Conservation (phyloP, 2,113 vertebrate species). For the Entomyzon cyanotis region DNA sequence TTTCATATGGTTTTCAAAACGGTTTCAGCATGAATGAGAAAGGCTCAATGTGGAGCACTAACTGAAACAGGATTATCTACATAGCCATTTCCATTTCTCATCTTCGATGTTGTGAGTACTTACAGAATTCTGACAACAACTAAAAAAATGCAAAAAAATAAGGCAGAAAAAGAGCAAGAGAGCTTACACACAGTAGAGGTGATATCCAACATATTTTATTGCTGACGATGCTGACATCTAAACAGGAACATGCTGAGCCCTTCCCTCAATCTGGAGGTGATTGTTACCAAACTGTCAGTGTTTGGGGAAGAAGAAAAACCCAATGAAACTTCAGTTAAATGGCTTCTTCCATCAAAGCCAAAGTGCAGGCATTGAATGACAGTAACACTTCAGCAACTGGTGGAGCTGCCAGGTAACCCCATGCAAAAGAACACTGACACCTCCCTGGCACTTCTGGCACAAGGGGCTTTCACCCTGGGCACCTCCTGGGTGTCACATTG, state of each 20-base stretch:
- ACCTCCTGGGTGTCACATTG: background rate
- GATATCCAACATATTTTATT: background rate
- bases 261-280: background rate
- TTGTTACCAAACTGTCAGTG: background rate
- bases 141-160: background rate
- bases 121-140: background rate
- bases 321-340: background rate
- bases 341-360: background rate
- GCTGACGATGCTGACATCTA: background rate
- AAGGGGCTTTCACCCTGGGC: background rate
- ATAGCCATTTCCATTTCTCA: background rate
- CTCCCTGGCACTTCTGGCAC: background rate
- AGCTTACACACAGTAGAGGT: background rate
- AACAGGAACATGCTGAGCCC: background rate
- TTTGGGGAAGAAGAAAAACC: background rate
- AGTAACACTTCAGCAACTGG: background rate
- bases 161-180: background rate
- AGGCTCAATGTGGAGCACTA: background rate
- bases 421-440: background rate
- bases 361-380: fast-evolving
- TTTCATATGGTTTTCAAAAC: background rate
- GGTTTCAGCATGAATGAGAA: background rate
- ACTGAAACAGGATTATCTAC: background rate
- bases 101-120: background rate
- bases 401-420: background rate